phyloP scores from a whole-genome alignment of 2,113 vertebrate species.

The Corythornis madagascariensis region DNA sequence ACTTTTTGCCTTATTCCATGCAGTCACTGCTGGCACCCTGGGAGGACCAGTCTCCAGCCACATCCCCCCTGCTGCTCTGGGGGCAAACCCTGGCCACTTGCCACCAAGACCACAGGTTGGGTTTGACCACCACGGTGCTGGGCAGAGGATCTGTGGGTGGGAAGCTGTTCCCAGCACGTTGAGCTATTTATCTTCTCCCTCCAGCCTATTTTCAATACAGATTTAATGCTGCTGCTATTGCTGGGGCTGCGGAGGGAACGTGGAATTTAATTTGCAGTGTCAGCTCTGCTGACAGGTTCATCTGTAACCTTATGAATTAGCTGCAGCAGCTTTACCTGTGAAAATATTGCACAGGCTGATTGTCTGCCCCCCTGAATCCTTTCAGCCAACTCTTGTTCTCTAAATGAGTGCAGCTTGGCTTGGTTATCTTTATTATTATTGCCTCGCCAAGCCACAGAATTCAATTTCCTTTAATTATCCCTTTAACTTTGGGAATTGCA shows the following conservation, averaged over 20 bases:
- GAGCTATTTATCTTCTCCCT: not conserved
- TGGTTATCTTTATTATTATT: not conserved
- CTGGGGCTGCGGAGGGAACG: not conserved
- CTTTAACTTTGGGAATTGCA: not conserved
- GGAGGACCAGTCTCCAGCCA: not conserved
- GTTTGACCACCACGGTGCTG: rapidly evolving
- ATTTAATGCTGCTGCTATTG: not conserved
- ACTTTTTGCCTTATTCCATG: not conserved
- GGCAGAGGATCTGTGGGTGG: not conserved
- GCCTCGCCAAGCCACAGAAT: not conserved
- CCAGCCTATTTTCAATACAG: not conserved
- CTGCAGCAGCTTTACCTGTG: not conserved
- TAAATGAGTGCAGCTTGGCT: not conserved
- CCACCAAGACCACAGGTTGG: rapidly evolving
- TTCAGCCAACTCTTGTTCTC: not conserved
- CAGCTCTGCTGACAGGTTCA: constrained; percentile 7
- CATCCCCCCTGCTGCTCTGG: rapidly evolving
- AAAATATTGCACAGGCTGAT: not conserved
- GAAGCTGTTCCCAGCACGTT: not conserved
- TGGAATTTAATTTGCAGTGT: constrained; percentile 2
- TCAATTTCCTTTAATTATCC: not conserved
- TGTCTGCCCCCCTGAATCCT: not conserved
- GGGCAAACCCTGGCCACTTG: not conserved
- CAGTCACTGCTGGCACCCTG: rapidly evolving
- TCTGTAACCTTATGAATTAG: not conserved